Conservation (phyloP, 2,888 invertebrate species). For the Amphimallon solstitiale region DNA sequence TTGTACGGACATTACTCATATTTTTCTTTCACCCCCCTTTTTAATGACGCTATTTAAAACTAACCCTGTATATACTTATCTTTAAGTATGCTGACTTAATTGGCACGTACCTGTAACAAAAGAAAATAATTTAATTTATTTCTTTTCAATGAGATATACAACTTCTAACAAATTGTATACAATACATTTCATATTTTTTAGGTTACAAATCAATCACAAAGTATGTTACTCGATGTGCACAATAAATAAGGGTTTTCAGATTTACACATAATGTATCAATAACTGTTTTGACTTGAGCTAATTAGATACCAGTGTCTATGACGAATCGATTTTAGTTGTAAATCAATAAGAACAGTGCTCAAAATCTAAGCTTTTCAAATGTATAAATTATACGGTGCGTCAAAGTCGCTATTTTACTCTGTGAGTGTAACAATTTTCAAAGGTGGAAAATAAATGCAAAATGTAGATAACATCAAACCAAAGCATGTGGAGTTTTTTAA, state of each 20-base stretch:
- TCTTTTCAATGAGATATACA: no score
- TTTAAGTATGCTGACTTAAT: no score
- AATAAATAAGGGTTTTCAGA: constrained; percentile 4
- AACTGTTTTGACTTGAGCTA: constrained; percentile 29
- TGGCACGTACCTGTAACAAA: constrained; percentile 27
- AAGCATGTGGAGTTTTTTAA: background rate
- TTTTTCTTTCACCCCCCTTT: no score
- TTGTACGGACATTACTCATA: no score
- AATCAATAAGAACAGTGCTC: constrained; percentile 15
- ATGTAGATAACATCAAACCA: constrained; percentile 11
- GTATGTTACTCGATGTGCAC: constrained; percentile 10
- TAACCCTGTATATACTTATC: no score
- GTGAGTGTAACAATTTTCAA: constrained; percentile 7
- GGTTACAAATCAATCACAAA: background rate
- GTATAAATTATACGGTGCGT: background rate
- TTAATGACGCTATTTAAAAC: no score
- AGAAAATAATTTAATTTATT: constrained; percentile 1
- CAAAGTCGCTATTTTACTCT: background rate
- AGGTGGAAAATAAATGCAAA: background rate
- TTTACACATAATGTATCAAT: background rate
- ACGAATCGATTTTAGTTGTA: constrained; percentile 3
- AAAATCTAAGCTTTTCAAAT: background rate
- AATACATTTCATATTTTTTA: background rate
- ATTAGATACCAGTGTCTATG: constrained; percentile 20
- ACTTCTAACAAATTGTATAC: no score